A percentile compares a stretch with the other conserved stretches of the same genome.
Evolutionary conservation across 2,888 invertebrate species (phyloP).

Genomic region (Helicoverpa assulta): DNA sequence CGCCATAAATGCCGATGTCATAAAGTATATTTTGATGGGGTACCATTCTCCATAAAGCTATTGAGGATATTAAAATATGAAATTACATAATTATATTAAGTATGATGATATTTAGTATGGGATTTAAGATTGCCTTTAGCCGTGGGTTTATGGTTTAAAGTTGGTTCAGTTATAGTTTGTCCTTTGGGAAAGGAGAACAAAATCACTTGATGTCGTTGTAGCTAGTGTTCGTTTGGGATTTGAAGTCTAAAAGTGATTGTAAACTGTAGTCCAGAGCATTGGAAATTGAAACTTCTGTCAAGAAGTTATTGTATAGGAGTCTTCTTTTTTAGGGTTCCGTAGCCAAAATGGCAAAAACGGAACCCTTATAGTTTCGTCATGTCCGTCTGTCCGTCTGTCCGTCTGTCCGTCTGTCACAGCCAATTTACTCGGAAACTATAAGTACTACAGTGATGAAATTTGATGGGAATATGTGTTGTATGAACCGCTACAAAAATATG

Average conservation of each 20-base stretch:
- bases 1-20: slow-evolving; percentile 60
- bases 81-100: slow-evolving; percentile 61
- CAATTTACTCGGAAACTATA: no score
- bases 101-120: slow-evolving; percentile 42
- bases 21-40: slow-evolving; percentile 65
- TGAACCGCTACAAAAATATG: no score
- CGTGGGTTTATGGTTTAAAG: slow-evolving; percentile 17
- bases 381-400: no score
- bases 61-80: slow-evolving; percentile 58
- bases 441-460: no score
- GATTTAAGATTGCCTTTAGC: slow-evolving; percentile 40
- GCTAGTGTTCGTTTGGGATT: neutral
- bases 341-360: no score
- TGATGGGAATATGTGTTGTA: no score
- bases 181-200: slow-evolving; percentile 4
- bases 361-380: no score
- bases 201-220: slow-evolving; percentile 6
- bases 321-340: no score
- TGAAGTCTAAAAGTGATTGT: neutral
- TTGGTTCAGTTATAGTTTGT: slow-evolving; percentile 7
- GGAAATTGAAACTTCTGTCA: neutral
- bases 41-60: slow-evolving; percentile 59
- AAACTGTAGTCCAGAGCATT: neutral
- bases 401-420: no score
- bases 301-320: neutral